Percentiles rank a stretch among this genome's conserved stretches.
phyloP scores from a whole-genome alignment of 2,113 vertebrate genomes.

The Hyaena hyaena region DNA sequence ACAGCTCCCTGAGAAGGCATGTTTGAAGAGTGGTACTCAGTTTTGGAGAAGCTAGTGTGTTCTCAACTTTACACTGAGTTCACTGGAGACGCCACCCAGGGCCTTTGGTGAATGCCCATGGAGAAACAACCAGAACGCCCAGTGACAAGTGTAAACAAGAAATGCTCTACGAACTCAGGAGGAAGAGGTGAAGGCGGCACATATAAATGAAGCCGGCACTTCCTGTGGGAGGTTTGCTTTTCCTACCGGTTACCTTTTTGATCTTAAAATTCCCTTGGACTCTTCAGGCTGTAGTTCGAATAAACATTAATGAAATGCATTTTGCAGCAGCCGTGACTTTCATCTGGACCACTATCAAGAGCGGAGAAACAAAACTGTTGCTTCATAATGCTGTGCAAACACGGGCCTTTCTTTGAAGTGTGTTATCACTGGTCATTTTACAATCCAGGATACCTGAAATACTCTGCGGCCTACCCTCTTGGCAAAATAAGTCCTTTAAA shows the following conservation, averaged over 20 bases:
- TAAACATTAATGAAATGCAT: conserved; percentile 49
- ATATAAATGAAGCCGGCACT: background rate
- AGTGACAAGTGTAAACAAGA: background rate
- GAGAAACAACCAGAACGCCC: background rate
- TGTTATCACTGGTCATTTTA: conserved; percentile 31
- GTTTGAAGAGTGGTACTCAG: background rate
- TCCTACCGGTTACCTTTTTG: conserved; percentile 47
- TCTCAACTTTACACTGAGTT: background rate
- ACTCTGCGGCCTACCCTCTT: conserved; percentile 1
- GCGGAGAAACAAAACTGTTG: conserved; percentile 3
- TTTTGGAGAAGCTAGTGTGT: background rate
- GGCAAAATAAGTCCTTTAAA: conserved; percentile 63
- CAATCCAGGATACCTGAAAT: conserved; percentile 54
- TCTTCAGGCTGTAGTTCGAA: conserved; percentile 13
- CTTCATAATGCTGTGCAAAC: conserved; percentile 44
- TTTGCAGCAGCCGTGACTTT: conserved; percentile 31
- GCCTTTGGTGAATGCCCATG: background rate
- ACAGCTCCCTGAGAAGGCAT: background rate
- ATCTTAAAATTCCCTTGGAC: conserved; percentile 62
- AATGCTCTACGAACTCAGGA: background rate
- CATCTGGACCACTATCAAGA: conserved; percentile 44
- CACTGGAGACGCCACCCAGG: background rate
- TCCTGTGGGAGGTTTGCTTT: background rate
- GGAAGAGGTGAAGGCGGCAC: background rate
- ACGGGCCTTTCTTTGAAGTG: conserved; percentile 63